Evolutionary conservation across 2,888 invertebrate species (phyloP).

Genomic region (Caenorhabditis uteleia): DNA sequence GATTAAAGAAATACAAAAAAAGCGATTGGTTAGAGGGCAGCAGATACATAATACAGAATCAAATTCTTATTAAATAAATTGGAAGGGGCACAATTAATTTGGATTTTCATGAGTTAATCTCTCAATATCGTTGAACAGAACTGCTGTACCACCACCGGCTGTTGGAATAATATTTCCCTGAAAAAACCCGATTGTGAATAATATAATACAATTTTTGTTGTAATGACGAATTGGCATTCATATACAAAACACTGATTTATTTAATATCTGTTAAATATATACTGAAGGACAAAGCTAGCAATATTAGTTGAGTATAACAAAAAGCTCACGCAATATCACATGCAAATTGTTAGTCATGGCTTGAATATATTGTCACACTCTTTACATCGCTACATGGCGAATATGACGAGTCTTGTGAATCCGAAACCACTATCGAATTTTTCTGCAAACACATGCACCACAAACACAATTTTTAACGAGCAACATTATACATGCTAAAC

Average conservation of each 20-base stretch:
- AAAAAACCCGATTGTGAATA: constrained; percentile 33
- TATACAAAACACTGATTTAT: not conserved
- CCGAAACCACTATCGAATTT: not conserved
- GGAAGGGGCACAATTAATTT: too few species aligned
- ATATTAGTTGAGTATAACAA: too few species aligned
- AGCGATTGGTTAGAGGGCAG: too few species aligned
- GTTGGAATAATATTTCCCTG: constrained; percentile 91
- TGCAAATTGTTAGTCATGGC: constrained; percentile 5
- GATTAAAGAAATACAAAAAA: too few species aligned
- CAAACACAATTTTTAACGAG: not conserved
- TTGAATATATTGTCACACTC: constrained; percentile 29
- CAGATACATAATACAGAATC: too few species aligned
- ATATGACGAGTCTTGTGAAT: constrained; percentile 4
- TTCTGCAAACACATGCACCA: not conserved
- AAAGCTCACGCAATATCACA: not conserved
- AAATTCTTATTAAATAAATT: too few species aligned
- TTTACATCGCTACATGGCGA: constrained; percentile 21
- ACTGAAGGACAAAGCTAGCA: too few species aligned
- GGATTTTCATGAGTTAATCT: constrained; percentile 57
- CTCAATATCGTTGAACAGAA: constrained; percentile 93
- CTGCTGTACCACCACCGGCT: constrained; percentile 89
- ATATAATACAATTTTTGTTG: not conserved
- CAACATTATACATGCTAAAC: not conserved
- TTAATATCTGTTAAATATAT: too few species aligned
- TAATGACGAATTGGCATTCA: not conserved